A percentile compares a stretch with the other conserved stretches of the same genome.
Evolutionary conservation across 2,113 vertebrate species (phyloP).

Genomic region (Pseudorasbora parva): DNA sequence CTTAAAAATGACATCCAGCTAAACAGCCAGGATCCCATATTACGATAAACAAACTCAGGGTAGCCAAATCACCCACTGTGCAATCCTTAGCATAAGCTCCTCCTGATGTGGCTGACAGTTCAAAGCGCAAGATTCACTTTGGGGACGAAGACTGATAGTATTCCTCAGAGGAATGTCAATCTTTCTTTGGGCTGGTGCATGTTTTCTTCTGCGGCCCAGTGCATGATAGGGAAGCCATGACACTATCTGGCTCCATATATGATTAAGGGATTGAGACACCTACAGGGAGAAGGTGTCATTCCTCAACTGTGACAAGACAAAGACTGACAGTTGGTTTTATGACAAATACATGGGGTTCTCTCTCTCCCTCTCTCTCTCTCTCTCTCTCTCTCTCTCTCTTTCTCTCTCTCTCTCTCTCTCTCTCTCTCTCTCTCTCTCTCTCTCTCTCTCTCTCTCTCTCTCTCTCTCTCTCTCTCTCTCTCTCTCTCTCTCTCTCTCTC

Average conservation of each 20-base stretch:
- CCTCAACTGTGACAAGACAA: conserved; percentile 9
- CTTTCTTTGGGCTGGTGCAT: conserved; percentile 33
- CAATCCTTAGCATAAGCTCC: conserved; percentile 40
- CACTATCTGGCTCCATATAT: conserved; percentile 48
- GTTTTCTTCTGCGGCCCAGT: conserved; percentile 14
- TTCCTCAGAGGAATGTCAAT: conserved; percentile 38
- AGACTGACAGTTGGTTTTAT: conserved; percentile 47
- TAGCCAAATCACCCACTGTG: conserved; percentile 29
- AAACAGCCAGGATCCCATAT: conserved; percentile 35
- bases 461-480: no score
- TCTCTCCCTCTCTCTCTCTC: no score
- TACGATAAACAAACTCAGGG: conserved; percentile 38
- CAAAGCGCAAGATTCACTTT: conserved; percentile 22
- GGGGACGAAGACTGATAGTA: conserved; percentile 37
- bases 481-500: no score
- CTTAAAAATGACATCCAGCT: conserved; percentile 32
- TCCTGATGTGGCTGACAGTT: conserved; percentile 33
- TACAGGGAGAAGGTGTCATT: conserved; percentile 33
- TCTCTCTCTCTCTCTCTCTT: no score
- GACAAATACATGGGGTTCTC: conserved; percentile 24
- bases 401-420: no score
- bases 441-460: neutral
- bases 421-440: neutral
- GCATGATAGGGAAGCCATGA: conserved; percentile 46
- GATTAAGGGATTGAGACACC: conserved; percentile 49